Evolutionary conservation across 2,888 invertebrate genomes (phyloP), one percentile per base, ranked within the genome.

Genomic region (Drosophila multiciliata): DNA sequence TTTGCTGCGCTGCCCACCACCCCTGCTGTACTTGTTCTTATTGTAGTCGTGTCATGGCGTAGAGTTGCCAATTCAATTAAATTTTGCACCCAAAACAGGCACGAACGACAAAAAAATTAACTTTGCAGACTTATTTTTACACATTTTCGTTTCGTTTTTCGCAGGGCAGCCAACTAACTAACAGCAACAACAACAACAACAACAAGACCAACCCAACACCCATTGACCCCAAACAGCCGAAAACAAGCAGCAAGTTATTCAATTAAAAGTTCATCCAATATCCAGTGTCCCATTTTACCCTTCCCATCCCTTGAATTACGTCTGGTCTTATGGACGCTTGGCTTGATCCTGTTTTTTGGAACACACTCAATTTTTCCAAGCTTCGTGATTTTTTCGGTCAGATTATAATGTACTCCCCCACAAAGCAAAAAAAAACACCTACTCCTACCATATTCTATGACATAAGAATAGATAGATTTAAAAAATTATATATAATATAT

Each of bases 171-270:
- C 68, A 73, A 66, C 78, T 70, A 73, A 66, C 78, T 70, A 67
- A 72, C 64, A 57, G 53, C 64, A 66, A 63, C 54, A 68, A 23
- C 23, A 23, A 23, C 23, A 52, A 33, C 53, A 53, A 32, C 65
- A 59, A 61, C 23, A 23, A 23, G 45, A 45, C 20, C 60, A 52
- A 55, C 50, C 20, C 60, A 48, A 55, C 50, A 61, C 45, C 54
- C 53, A 63, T 53, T 40, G 54, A 71, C 68, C 68, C 60, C 66
- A 66, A 78, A 74, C 70, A 70, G 73, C 83, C 66, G 80, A 77
- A 80, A 83, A 86, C 84, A 84, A 74, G 83, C 78, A 78, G 83
- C 86, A 78, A 90, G 77, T 86, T 87, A 90, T 87, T 87, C 88
- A 87, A 87, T 89, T 87, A 87, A 87, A 87, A 89, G 79, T 87